Evolutionary conservation across 2,113 vertebrate species (phyloP), one percentile per base, ranked within the genome.

Genomic region (Condylura cristata): DNA sequence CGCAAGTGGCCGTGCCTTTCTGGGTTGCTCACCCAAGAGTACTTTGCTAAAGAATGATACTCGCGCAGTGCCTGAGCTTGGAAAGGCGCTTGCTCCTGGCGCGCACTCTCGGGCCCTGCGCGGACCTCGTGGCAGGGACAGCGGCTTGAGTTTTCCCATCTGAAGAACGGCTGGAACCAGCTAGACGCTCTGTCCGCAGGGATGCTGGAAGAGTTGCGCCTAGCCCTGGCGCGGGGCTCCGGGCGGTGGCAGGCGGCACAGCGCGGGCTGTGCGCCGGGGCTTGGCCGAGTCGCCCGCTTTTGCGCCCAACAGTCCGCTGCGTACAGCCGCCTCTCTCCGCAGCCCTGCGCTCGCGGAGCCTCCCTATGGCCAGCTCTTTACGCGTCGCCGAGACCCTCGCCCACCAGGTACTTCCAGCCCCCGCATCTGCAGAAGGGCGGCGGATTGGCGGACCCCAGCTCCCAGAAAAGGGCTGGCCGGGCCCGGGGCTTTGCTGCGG

Each of bases 321-420:
- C 18, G 41, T 9, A 63, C 51, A 4, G 20, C 83, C 56, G 44
- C 87, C 4, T 80, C n/a, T 8, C 37, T 11, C 60, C 0, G 72
- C 92, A 58, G 51, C 51, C 13, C n/a, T 2, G 46, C 80, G 78
- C 70, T 6, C 20, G 72, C 0, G 8, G n/a, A 61, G 74, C 30
- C 56, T 60, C 71, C 56, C 24, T 46, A 94, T 89, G 95, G 91
- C 94, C 83, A 58, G 84, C 78, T 46, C 14, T 41, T 10, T 28
- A 2, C 2, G 32, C 32, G 60, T 83, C 28, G 34, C 79, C 6
- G 76, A 68, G 6, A 51, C 63, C 39, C 46, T 48, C 18, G 63
- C 86, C 48, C 65, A 28, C 70, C 96, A 97, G 96, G 97, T 97
- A 97, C 70, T 13, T 4, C 0, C 11, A 17, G 10, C 61, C 8